These are phyloP conservation scores for Poecilus cupreus DNA, from an alignment of 2,888 invertebrate species.

Conservation along the genomic window DNA sequence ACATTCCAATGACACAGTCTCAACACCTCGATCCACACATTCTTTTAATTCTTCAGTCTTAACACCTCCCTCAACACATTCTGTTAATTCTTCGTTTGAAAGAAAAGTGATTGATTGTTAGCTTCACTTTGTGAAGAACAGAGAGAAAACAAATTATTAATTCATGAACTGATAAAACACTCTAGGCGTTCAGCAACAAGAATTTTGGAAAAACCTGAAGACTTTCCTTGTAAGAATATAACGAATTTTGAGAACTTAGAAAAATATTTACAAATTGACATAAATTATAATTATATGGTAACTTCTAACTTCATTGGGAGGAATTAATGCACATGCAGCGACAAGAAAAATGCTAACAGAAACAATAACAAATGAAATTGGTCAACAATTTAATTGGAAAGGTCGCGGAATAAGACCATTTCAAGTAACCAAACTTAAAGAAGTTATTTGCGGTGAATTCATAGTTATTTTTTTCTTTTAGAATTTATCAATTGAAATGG, in stretches of 20 bases:
- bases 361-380: neutral
- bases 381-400: neutral
- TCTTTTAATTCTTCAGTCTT: neutral
- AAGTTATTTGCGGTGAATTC: neutral
- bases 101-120: neutral
- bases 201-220: neutral
- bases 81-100: neutral
- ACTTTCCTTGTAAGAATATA: neutral
- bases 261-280: neutral
- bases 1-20: no score
- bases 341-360: neutral
- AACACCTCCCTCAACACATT: neutral
- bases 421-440: neutral
- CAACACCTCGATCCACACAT: no score
- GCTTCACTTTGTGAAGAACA: neutral
- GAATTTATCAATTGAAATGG: no score
- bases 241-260: neutral
- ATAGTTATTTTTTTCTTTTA: no score
- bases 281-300: neutral
- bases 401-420: neutral
- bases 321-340: neutral
- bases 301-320: neutral
- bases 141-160: neutral
- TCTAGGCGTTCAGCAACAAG: neutral
- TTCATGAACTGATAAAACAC: neutral